These are phyloP conservation scores for Ephialtes manifestator DNA, from an alignment of 2,888 invertebrate species.

Conservation along the genomic window DNA sequence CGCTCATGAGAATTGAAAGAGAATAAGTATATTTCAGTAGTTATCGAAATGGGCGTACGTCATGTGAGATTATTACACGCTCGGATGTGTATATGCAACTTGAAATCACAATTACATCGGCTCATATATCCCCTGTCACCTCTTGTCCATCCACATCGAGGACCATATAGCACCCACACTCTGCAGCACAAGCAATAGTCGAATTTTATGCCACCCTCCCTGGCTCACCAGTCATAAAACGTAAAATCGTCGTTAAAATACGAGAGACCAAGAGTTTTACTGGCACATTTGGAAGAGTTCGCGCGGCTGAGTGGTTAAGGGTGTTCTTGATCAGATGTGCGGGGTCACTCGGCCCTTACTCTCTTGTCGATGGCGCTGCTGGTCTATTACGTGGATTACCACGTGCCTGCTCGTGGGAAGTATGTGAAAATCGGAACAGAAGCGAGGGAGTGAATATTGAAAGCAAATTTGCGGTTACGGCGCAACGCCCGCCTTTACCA, in stretches of 20 bases:
- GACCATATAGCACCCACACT: conserved; percentile 12
- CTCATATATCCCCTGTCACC: conserved; percentile 24
- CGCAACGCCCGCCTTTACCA: background rate
- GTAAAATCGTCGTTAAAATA: conserved; percentile 38
- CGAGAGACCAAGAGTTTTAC: conserved; percentile 29
- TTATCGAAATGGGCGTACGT: conserved; percentile 17
- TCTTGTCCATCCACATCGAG: conserved; percentile 22
- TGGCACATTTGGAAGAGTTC: conserved; percentile 33
- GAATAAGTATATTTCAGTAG: conserved; percentile 8
- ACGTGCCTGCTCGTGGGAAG: background rate
- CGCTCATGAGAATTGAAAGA: background rate
- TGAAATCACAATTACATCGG: conserved; percentile 2
- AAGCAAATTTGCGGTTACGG: conserved; percentile 37
- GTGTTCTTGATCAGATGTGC: conserved; percentile 35
- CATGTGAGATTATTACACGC: conserved; percentile 32
- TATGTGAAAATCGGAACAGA: background rate
- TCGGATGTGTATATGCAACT: conserved; percentile 19
- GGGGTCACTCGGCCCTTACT: conserved; percentile 6
- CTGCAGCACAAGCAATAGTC: conserved; percentile 1
- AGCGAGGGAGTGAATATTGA: conserved; percentile 35
- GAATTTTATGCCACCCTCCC: conserved; percentile 31
- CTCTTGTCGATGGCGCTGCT: conserved; percentile 1
- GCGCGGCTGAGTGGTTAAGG: conserved; percentile 33
- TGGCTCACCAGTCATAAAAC: conserved; percentile 28
- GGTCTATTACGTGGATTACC: conserved; percentile 26